Evolutionary conservation across 2,113 vertebrate species (phyloP).

Genomic region (Gasterosteus aculeatus): DNA sequence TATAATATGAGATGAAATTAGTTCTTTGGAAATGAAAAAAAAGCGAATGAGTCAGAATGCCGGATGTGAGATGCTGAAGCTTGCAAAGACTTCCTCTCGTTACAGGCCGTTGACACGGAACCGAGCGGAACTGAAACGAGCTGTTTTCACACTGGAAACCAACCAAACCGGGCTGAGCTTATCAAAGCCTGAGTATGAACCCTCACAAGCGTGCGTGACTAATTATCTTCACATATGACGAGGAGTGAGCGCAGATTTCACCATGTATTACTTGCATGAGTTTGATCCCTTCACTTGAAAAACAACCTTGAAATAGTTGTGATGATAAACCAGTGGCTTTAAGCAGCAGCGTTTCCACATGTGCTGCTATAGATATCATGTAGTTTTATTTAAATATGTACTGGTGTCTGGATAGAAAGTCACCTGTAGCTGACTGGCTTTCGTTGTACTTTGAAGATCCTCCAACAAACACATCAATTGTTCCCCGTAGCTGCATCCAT

Average conservation of each 20-base stretch:
- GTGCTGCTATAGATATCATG: not conserved
- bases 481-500: too few species aligned
- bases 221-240: constrained; percentile 34
- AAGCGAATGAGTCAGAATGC: constrained; percentile 16
- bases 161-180: constrained; percentile 1
- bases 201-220: constrained; percentile 20
- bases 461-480: not conserved
- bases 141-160: constrained; percentile 33
- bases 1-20: constrained; percentile 14
- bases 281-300: constrained; percentile 32
- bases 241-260: constrained; percentile 24
- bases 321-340: not conserved
- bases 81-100: constrained; percentile 19
- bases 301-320: not conserved
- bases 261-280: constrained; percentile 19
- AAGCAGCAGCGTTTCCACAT: not conserved
- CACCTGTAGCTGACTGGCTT: not conserved
- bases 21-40: constrained; percentile 18
- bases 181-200: constrained; percentile 30
- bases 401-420: not conserved
- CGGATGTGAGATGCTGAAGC: constrained; percentile 9
- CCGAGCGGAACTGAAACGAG: constrained; percentile 25
- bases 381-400: not conserved
- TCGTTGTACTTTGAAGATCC: not conserved
- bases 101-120: constrained; percentile 13